Percentiles rank a stretch among this genome's conserved stretches.
Conservation (phyloP, 2,797 vertebrate genomes). For the Smutsia gigantea region DNA sequence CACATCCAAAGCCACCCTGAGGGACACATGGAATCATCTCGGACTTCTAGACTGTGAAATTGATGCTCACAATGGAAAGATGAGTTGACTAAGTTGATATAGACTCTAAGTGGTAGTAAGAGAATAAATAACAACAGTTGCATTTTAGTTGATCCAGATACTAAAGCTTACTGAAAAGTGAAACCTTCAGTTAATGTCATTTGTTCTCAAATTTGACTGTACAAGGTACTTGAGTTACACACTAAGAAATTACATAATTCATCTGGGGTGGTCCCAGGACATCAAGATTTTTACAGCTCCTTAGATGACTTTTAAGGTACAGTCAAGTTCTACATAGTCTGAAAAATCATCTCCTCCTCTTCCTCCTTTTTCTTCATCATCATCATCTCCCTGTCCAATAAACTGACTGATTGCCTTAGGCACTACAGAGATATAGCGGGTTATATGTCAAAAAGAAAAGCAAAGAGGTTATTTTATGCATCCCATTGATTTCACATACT, state of each 20-base stretch:
- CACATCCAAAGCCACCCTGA: neutral
- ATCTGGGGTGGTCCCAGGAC: neutral
- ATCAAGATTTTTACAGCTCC: neutral
- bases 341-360: neutral
- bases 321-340: neutral
- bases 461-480: neutral
- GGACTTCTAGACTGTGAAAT: neutral
- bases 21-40: neutral
- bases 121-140: neutral
- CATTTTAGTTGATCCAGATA: neutral
- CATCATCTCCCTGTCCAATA: neutral
- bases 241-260: neutral
- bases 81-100: neutral
- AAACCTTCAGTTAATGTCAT: neutral
- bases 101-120: neutral
- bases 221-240: neutral
- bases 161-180: neutral
- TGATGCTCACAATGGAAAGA: neutral
- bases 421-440: neutral
- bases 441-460: neutral
- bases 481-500: neutral
- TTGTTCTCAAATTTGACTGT: neutral
- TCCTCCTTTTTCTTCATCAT: neutral
- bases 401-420: neutral
- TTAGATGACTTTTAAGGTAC: neutral